Conservation (phyloP, 2,888 invertebrate genomes). For the Eupithecia subfuscata region DNA sequence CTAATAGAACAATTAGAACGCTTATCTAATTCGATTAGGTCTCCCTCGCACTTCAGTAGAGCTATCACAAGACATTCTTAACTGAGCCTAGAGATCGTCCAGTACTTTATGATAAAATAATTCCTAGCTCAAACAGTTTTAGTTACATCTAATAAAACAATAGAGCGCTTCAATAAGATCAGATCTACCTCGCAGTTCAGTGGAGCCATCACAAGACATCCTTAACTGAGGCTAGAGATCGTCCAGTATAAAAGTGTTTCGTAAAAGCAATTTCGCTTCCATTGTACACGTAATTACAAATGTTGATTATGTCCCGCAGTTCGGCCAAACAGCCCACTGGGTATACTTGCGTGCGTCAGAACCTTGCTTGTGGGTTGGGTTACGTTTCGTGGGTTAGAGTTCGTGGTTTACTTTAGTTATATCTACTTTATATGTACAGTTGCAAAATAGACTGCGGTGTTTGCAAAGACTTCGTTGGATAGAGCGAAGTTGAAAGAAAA, state of each 20-base stretch:
- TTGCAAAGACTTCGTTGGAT: background rate
- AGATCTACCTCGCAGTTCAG: background rate
- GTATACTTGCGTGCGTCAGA: slow-evolving; percentile 95
- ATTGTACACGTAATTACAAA: slow-evolving; percentile 40
- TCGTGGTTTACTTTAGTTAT: background rate
- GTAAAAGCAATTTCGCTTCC: slow-evolving; percentile 32
- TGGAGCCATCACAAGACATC: background rate
- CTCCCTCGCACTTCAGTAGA: no score
- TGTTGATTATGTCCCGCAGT: slow-evolving; percentile 54
- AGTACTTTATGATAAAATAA: background rate
- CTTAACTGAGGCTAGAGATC: background rate
- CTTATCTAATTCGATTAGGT: no score
- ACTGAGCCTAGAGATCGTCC: background rate
- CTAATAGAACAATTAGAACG: no score
- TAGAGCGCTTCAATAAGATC: background rate
- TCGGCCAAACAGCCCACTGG: slow-evolving; percentile 85
- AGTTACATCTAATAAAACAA: background rate
- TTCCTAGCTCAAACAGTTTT: background rate
- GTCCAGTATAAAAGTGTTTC: slow-evolving; percentile 3
- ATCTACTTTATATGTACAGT: background rate
- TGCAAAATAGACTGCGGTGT: background rate
- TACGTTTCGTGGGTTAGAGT: background rate
- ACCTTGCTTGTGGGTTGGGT: slow-evolving; percentile 87
- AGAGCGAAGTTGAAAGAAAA: background rate
- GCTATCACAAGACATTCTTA: no score